A percentile compares a stretch with the other conserved stretches of the same genome.
Evolutionary conservation across 2,888 invertebrate genomes (phyloP).

Genomic region (Zelleria hepariella): DNA sequence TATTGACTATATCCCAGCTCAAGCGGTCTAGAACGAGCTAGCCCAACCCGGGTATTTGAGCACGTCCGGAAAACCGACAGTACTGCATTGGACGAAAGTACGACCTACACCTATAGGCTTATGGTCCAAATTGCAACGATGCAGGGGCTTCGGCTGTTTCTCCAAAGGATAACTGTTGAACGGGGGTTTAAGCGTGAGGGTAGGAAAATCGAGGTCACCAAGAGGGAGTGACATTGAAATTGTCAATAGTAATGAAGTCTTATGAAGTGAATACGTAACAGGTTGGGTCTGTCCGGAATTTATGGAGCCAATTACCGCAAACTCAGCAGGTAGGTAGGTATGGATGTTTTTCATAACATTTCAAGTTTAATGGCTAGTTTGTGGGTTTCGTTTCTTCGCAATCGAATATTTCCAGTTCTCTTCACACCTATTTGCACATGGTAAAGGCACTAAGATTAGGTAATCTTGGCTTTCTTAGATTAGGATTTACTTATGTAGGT

Average conservation of each 20-base stretch:
- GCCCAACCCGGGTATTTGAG: not conserved
- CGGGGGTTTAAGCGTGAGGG: not conserved
- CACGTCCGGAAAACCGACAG: not conserved
- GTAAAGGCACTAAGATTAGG: too few relatives aligned
- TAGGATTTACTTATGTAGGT: too few relatives aligned
- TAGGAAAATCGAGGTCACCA: not conserved
- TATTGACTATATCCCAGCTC: not conserved
- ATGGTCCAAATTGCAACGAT: not conserved
- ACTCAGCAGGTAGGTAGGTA: too few relatives aligned
- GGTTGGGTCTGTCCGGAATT: too few relatives aligned
- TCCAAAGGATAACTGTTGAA: not conserved
- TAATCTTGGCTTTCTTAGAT: too few relatives aligned
- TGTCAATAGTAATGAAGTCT: not conserved
- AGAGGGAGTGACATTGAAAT: not conserved
- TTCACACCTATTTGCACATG: too few relatives aligned
- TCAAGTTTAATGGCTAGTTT: too few relatives aligned
- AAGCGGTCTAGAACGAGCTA: not conserved
- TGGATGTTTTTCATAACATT: not conserved
- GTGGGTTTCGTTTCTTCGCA: too few relatives aligned
- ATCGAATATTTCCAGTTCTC: too few relatives aligned
- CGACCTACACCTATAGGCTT: not conserved
- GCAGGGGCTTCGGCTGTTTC: not conserved
- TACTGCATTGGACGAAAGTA: not conserved
- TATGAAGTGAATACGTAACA: not conserved
- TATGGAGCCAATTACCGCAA: too few relatives aligned